Evolutionary conservation across 2,113 vertebrate genomes (phyloP).

Genomic region (Aplodontia rufa): DNA sequence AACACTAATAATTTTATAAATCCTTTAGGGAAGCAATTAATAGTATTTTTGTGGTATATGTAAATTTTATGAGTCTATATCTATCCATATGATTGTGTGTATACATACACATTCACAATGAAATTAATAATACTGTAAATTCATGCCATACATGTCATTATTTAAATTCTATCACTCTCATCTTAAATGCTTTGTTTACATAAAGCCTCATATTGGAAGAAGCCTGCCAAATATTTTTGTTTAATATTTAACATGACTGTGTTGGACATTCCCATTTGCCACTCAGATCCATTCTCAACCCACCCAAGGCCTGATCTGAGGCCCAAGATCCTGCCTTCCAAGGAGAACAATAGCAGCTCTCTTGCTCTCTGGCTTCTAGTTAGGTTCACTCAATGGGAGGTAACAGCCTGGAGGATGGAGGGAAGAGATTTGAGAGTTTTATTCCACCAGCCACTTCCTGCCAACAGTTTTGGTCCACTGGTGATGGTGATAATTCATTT

Average conservation of each 20-base stretch:
- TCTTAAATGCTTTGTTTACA: not conserved
- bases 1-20: not conserved
- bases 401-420: not conserved
- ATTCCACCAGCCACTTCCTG: not conserved
- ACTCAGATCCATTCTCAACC: not conserved
- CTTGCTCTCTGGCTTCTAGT: not conserved
- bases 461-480: not conserved
- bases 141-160: not conserved
- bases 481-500: not conserved
- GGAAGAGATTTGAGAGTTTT: not conserved
- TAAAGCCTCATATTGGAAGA: not conserved
- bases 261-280: not conserved
- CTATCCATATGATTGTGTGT: not conserved
- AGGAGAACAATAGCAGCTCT: not conserved
- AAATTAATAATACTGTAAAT: not conserved
- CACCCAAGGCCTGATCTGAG: not conserved
- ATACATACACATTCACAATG: not conserved
- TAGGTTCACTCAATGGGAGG: not conserved
- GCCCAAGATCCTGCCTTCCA: not conserved
- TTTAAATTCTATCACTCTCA: constrained; percentile 16
- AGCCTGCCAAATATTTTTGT: not conserved
- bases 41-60: not conserved
- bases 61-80: constrained; percentile 18
- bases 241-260: not conserved
- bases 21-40: not conserved